A percentile compares a stretch with the other conserved stretches of the same genome.
These are phyloP conservation scores for Trichogramma pretiosum DNA, from an alignment of 1,140 invertebrate genomes.

Conservation along the genomic window DNA sequence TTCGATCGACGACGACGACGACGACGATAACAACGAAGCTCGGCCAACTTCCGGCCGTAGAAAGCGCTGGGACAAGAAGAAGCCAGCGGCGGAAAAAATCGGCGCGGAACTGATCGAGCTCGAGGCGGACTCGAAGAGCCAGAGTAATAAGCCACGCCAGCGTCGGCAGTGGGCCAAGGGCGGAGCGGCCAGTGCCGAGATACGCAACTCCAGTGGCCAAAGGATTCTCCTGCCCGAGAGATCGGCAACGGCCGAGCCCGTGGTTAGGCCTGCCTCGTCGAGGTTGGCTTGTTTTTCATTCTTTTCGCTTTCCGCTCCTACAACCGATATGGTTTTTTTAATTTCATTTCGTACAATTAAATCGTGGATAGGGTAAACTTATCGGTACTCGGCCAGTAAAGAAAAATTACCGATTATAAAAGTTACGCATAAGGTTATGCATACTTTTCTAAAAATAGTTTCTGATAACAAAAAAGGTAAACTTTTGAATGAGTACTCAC, in stretches of 20 bases:
- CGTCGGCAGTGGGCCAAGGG: conserved; percentile 23
- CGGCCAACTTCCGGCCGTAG: conserved; percentile 17
- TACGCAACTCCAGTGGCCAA: neutral
- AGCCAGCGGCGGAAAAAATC: conserved; percentile 20
- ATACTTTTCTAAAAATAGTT: too few relatives aligned
- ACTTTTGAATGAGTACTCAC: too few relatives aligned
- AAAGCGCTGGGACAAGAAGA: conserved; percentile 22
- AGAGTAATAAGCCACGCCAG: conserved; percentile 2
- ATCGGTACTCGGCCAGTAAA: too few relatives aligned
- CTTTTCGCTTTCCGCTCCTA: too few relatives aligned
- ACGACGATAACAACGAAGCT: conserved; percentile 14
- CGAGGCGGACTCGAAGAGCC: conserved; percentile 17
- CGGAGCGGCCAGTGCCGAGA: neutral
- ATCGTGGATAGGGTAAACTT: too few relatives aligned
- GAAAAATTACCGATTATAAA: too few relatives aligned
- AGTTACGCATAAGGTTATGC: too few relatives aligned
- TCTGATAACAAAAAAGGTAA: too few relatives aligned
- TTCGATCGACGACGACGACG: neutral
- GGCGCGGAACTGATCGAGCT: conserved; percentile 14
- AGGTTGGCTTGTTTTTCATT: conserved; percentile 3
- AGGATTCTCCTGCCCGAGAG: neutral
- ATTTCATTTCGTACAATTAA: too few relatives aligned
- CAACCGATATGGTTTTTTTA: too few relatives aligned
- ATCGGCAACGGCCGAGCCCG: conserved; percentile 1
- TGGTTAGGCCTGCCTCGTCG: neutral